Evolutionary conservation across 2,797 vertebrate species (phyloP), one percentile per base, ranked within the genome.

Genomic region (Hydrolagus colliei): DNA sequence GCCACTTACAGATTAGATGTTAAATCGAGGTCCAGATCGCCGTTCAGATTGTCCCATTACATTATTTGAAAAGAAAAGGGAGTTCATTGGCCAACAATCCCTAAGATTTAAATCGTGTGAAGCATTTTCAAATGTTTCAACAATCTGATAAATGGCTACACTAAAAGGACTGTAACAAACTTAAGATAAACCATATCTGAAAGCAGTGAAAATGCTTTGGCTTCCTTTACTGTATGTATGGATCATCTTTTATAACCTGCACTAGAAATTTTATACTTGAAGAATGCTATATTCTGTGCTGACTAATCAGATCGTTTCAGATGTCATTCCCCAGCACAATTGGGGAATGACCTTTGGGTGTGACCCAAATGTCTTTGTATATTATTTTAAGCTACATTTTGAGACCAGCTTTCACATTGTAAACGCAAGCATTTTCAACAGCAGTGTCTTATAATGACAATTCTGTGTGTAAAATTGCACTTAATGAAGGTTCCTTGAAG

Each of bases 401-500:
- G 78, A 85, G 86, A 89, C 88, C 72, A 72, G 86, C 88, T 90
- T 89, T 91, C 94, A 93, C 93, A 94, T 94, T 90, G 90, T 93
- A 91, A 92, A 89, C 91, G 91, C 92, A 87, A 89, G 88, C 90
- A 90, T 88, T 90, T 91, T 88, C 88, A 93, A 89, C 94, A 94
- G 93, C 94, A 94, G 92, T 92, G 90, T 93, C 95, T 94, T 94
- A 89, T 89, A 92, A 93, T 91, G 93, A 90, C 85, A 90, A 91
- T 90, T 88, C 86, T 85, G 89, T 87, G 86, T 88, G 89, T 94
- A 92, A 93, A 95, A 95, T 95, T 94, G 94, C 92, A 90, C 91
- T 91, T 94, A 93, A 94, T 94, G 93, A 95, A 93, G 93, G 92
- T 93, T 93, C 91, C 77, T 90, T 90, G 89, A 91, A 89, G 91